Evolutionary conservation across 1,140 invertebrate genomes (phyloP).

Genomic region (Papilio machaon): DNA sequence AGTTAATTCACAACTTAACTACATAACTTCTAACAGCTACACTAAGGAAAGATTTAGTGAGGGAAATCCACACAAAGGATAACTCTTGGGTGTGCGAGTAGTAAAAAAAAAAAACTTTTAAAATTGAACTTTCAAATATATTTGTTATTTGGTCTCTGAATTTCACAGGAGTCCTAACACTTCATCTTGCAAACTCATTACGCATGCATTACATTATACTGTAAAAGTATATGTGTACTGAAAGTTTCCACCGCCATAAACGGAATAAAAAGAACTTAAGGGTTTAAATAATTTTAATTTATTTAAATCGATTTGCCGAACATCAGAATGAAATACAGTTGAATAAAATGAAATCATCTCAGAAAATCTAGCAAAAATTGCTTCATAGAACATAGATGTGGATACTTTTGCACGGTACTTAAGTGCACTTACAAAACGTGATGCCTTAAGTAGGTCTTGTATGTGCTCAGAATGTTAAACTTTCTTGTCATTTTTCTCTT

Average conservation of each 20-base stretch:
- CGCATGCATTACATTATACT: not conserved
- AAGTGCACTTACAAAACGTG: not conserved
- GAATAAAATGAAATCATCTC: too few species aligned
- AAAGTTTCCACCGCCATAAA: not conserved
- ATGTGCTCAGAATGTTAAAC: constrained; percentile 4
- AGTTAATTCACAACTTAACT: too few species aligned
- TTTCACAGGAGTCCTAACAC: not conserved
- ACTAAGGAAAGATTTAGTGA: too few species aligned
- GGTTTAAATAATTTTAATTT: too few species aligned
- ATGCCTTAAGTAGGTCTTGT: constrained; percentile 8
- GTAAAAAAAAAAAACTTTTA: too few species aligned
- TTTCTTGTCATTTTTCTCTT: constrained; percentile 14
- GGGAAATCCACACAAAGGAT: not conserved
- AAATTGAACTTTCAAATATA: not conserved
- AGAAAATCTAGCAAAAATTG: not conserved
- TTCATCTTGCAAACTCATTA: not conserved
- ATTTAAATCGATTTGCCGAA: too few species aligned
- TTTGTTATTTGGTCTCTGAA: not conserved
- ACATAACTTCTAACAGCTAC: too few species aligned
- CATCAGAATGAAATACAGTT: too few species aligned
- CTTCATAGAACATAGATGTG: not conserved
- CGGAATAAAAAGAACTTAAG: too few species aligned
- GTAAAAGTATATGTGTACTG: not conserved
- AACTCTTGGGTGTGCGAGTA: not conserved
- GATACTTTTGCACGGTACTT: not conserved